phyloP scores from a whole-genome alignment of 2,797 vertebrate species.

The Lophotriccus pileatus region DNA sequence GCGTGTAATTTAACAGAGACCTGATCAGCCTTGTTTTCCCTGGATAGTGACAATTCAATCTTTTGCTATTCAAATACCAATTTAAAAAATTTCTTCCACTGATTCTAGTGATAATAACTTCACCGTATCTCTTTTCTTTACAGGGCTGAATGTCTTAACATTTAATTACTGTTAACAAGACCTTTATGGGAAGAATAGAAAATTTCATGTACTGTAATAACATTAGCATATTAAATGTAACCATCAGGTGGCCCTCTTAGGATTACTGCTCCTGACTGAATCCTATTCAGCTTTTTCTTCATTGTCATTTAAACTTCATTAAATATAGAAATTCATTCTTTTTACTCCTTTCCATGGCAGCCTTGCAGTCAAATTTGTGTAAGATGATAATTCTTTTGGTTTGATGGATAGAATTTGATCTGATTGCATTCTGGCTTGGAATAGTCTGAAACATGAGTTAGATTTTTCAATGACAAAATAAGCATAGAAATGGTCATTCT shows the following conservation, averaged over 20 bases:
- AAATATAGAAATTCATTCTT: constrained; percentile 32
- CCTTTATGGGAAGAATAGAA: constrained; percentile 74
- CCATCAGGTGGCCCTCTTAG: constrained; percentile 70
- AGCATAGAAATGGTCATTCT: background rate
- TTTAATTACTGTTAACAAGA: constrained; percentile 80
- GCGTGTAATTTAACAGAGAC: constrained; percentile 44
- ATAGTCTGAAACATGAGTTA: background rate
- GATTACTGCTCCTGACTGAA: constrained; percentile 62
- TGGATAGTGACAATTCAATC: constrained; percentile 60
- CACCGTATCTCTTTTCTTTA: constrained; percentile 69
- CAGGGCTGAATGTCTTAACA: constrained; percentile 69
- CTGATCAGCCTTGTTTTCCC: constrained; percentile 42
- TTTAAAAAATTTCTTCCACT: constrained; percentile 57
- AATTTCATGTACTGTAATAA: constrained; percentile 65
- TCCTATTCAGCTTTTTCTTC: constrained; percentile 47
- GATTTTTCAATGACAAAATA: background rate
- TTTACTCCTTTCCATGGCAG: background rate
- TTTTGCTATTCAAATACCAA: constrained; percentile 66
- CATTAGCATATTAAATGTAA: constrained; percentile 77
- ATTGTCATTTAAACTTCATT: constrained; percentile 52
- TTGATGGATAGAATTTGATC: background rate
- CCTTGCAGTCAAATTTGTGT: background rate
- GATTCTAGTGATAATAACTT: constrained; percentile 68
- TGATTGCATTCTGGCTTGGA: constrained; percentile 8
- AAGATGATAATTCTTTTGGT: constrained; percentile 34